Base-by-base conservation (phyloP, 2,888 invertebrate species). In the Pantelozetes paolii region DNA sequence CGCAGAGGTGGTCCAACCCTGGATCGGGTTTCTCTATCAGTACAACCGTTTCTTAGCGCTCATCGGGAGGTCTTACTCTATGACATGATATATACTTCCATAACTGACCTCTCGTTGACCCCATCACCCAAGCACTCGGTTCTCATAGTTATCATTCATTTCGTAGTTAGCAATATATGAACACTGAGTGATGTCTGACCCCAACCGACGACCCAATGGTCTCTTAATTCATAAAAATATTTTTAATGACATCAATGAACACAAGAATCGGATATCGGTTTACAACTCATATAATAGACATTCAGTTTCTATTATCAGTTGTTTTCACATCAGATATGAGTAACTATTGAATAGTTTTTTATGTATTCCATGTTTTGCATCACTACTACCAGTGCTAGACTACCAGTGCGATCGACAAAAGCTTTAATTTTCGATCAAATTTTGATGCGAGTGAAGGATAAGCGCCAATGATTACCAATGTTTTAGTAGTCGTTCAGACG, bases 31-130 rank as follows among this genome's bases (percentile, higher is more conserved):
- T 67, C 67, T 18, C 42, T 67, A 67, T 67, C 67, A 67, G 20
- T 9, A 42, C 42, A 36, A 42, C 36, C n/a, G 26, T 42, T 67
- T 36, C 67, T 67, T 13, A 26, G 8, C 42, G n/a, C 36, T 2
- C 67, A 40, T 67, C 67, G 42, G 67, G 67, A 67, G 67, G 67
- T 67, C 67, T 42, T 40, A 67, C 42, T 67, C 67, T 23, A 40
- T 67, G 67, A 67, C 67, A 67, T 67, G 67, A 67, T 67, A 67
- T 67, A 67, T 67, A 67, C 67, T 67, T 67, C 42, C 42, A 67
- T 40, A 42, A 40, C 67, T 67, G 67, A 67, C 67, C 67, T 67
- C 67, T 67, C 67, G 20, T 67, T 67, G 42, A 67, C 67, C 67
- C 23, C 67, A 42, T 67, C 67, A 67, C 67, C 42, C 23, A 20